Base-by-base conservation (phyloP, 2,797 vertebrate species). In the Avahi laniger region DNA sequence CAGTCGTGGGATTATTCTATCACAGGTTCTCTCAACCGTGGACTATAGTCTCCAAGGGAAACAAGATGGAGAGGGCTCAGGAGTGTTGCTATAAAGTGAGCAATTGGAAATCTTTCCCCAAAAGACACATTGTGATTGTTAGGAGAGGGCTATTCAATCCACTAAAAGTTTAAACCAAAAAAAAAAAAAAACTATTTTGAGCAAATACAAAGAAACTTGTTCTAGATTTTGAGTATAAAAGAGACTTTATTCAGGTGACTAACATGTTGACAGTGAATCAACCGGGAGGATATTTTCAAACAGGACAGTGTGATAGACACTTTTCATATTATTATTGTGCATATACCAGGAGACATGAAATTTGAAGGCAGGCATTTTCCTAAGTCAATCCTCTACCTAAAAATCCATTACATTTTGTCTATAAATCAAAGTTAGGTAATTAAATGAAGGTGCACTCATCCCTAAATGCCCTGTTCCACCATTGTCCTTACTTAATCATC, bases 201-300 rank as follows among this genome's bases (percentile, higher is more conserved):
- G 76, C 95, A 95, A 92, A 75, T 43, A 84, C 48, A 91, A 89
- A 91, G 78, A 22, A 86, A 76, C 26, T 26, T 75, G 22, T 20
- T 92, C 7, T 59, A 91, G 41, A 79, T 86, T 89, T 87, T 92
- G 65, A 89, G 83, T 80, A 54, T 33, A 76, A 50, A 92, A 54
- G 26, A 80, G 12, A 80, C 8, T 78, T 95, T 72, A 76, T 79
- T 93, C 35, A 63, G 24, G 26, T 41, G 7, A 79, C 15, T 8
- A 76, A 85, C 83, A 78, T 67, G 7, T 75, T 63, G 80, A 38
- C 18, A 94, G 20, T 84, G 22, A 88, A 90, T 83, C 59, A 75
- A 87, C 10, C 18, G 41, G 33, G 43, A 54, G 48, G 22, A 59
- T 67, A 38, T 87, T 80, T 95, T 84, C 67, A 73, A 35, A 4